Conservation (phyloP, 2,888 invertebrate genomes). For the Brachylomia viminalis region DNA sequence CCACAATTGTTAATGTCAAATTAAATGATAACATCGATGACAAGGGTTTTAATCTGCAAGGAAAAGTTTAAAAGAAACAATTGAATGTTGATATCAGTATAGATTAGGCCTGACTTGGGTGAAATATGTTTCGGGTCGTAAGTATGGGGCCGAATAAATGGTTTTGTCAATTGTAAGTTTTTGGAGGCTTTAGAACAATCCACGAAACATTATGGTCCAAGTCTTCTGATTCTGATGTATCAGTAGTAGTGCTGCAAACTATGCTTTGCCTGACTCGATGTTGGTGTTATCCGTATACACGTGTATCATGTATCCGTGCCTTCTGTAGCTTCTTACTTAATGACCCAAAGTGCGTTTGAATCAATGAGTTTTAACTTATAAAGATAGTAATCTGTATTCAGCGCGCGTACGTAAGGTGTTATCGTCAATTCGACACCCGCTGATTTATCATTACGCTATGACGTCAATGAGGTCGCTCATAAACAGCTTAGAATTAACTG, state of each 20-base stretch:
- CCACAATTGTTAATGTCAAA: not conserved
- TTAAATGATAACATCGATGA: not conserved
- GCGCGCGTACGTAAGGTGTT: slow-evolving; percentile 51
- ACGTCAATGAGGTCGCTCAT: slow-evolving; percentile 55
- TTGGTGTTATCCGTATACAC: not conserved
- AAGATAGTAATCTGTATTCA: slow-evolving; percentile 57
- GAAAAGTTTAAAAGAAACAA: not conserved
- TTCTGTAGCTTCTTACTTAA: slow-evolving; percentile 5
- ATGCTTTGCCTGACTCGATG: not conserved
- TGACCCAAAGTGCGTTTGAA: slow-evolving; percentile 23
- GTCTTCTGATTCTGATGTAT: not conserved
- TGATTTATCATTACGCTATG: slow-evolving; percentile 56
- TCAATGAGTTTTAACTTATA: slow-evolving; percentile 36
- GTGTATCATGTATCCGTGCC: too few relatives aligned
- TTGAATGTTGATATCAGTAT: not conserved
- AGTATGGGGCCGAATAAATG: not conserved
- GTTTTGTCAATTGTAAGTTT: not conserved
- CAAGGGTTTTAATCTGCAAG: not conserved
- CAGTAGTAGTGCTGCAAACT: not conserved
- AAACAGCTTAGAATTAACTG: slow-evolving; percentile 53
- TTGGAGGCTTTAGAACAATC: not conserved
- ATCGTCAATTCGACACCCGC: slow-evolving; percentile 61
- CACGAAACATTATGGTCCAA: not conserved
- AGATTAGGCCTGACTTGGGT: not conserved
- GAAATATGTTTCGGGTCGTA: too few relatives aligned